Conservation (phyloP, 2,797 vertebrate species). For the Todus mexicanus region DNA sequence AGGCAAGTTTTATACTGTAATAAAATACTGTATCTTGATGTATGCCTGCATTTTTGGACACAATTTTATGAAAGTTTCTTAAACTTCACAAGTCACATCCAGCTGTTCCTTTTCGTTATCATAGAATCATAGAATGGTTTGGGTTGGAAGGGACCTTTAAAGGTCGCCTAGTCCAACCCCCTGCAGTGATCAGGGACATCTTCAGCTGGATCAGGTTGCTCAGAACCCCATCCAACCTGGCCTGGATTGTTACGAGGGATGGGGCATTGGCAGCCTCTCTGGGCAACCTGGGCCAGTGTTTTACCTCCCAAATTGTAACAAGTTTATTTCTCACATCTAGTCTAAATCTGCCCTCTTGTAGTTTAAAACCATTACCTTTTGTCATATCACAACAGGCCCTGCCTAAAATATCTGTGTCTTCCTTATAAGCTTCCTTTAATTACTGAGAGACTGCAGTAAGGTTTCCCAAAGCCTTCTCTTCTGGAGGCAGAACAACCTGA, state of each 20-base stretch:
- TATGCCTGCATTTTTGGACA: background rate
- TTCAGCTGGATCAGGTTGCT: background rate
- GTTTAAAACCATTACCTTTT: background rate
- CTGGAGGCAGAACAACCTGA: background rate
- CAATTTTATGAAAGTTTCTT: background rate
- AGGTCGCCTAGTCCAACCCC: background rate
- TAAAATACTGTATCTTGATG: background rate
- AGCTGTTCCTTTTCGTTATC: background rate
- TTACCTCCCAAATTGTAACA: background rate
- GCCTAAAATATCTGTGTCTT: background rate
- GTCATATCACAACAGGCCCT: background rate
- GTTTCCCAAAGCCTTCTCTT: background rate
- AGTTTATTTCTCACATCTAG: accelerated
- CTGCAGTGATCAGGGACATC: background rate
- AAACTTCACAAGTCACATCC: background rate
- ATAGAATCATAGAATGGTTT: background rate
- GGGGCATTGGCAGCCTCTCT: background rate
- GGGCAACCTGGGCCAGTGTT: background rate
- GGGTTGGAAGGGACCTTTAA: background rate
- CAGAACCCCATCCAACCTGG: background rate
- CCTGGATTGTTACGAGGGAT: background rate
- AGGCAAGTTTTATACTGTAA: background rate
- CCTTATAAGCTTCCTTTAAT: background rate
- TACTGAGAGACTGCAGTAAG: background rate
- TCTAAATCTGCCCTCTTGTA: background rate